Evolutionary conservation across 2,113 vertebrate genomes (phyloP).

Genomic region (Psophia crepitans): DNA sequence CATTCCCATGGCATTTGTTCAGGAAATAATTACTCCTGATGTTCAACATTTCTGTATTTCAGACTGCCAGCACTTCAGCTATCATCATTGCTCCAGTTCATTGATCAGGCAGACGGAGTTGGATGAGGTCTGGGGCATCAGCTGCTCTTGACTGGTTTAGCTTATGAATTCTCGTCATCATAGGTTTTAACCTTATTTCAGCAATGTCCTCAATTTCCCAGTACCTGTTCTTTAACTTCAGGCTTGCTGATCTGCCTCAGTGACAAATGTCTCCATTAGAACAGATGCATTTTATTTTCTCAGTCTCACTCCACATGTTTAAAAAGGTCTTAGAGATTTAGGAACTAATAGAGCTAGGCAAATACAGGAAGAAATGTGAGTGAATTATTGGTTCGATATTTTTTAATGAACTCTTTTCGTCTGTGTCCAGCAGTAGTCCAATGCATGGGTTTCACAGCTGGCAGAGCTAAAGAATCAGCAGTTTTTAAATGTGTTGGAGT

Average conservation of each 20-base stretch:
- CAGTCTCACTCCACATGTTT: background rate
- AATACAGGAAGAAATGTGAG: conserved; percentile 32
- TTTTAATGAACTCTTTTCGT: conserved; percentile 27
- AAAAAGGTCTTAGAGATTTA: conserved; percentile 28
- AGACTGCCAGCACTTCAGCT: background rate
- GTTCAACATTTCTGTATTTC: background rate
- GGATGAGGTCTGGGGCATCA: background rate
- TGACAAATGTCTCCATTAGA: conserved; percentile 30
- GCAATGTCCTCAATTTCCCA: background rate
- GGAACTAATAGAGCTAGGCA: conserved; percentile 23
- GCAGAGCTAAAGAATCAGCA: conserved; percentile 1
- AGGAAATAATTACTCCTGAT: background rate
- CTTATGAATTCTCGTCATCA: background rate
- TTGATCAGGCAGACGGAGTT: background rate
- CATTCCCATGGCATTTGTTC: background rate
- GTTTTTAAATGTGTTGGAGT: background rate
- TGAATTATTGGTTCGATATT: conserved; percentile 29
- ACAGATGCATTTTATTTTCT: conserved; percentile 41
- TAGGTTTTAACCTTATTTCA: background rate
- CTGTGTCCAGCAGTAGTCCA: background rate
- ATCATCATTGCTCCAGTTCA: background rate
- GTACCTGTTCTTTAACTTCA: background rate
- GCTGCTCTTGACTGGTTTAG: background rate
- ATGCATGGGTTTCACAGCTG: background rate
- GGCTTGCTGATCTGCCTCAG: background rate